These are phyloP conservation scores for Bos taurus DNA, from an alignment of 2,113 vertebrate genomes.

Conservation along the genomic window ARS-UCD2.0 NC_037356.1:6819001-6819500, in stretches of 20 bases:
- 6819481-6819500: background rate
- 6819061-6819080: background rate
- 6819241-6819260: background rate
- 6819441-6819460: background rate
- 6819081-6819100: background rate
- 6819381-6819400: background rate
- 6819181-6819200: background rate
- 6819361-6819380: background rate
- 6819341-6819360: background rate
- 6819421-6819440: background rate
- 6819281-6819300: background rate
- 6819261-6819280: fast-evolving
- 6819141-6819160: background rate
- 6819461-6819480: background rate
- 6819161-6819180: background rate
- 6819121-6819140: background rate
- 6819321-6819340: background rate
- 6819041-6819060: background rate
- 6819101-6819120: background rate
- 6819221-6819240: background rate
- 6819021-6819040: background rate
- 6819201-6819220: background rate
- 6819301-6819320: background rate
- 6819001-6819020: background rate
- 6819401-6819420: background rate